These are phyloP conservation scores for Martes martes DNA, from an alignment of 2,113 vertebrate species.

Conservation along the genomic window DNA sequence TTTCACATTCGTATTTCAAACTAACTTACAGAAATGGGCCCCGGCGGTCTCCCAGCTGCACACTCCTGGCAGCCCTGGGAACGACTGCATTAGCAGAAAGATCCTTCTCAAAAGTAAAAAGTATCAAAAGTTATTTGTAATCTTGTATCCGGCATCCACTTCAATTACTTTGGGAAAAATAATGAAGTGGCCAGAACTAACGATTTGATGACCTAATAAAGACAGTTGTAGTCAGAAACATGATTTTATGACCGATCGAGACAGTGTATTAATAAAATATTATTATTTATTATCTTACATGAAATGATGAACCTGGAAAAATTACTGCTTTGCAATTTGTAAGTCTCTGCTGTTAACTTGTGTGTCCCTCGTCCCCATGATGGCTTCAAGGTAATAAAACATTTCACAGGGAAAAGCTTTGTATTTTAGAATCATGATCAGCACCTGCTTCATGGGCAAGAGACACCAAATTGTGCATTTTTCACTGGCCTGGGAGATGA, in stretches of 20 bases:
- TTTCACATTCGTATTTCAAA: neutral
- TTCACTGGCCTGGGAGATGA: neutral
- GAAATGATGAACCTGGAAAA: neutral
- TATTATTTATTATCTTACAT: neutral
- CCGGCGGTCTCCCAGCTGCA: rapidly evolving
- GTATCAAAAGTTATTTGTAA: neutral
- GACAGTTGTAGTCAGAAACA: neutral
- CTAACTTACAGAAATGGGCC: too few species aligned
- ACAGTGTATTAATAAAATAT: neutral
- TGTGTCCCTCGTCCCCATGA: rapidly evolving
- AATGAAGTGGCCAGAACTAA: neutral
- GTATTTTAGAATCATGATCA: rapidly evolving
- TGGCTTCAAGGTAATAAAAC: neutral
- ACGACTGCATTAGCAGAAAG: neutral
- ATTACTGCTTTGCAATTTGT: neutral
- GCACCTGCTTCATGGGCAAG: neutral
- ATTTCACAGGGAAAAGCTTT: neutral
- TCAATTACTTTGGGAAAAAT: neutral
- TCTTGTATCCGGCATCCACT: neutral
- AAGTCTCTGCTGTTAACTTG: neutral
- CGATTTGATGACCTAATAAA: neutral
- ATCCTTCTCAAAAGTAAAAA: neutral
- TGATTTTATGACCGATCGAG: neutral
- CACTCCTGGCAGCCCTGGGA: rapidly evolving
- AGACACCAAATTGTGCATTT: rapidly evolving